Conservation (phyloP, 2,797 vertebrate genomes). For the Dendrocincla tyrannina region DNA sequence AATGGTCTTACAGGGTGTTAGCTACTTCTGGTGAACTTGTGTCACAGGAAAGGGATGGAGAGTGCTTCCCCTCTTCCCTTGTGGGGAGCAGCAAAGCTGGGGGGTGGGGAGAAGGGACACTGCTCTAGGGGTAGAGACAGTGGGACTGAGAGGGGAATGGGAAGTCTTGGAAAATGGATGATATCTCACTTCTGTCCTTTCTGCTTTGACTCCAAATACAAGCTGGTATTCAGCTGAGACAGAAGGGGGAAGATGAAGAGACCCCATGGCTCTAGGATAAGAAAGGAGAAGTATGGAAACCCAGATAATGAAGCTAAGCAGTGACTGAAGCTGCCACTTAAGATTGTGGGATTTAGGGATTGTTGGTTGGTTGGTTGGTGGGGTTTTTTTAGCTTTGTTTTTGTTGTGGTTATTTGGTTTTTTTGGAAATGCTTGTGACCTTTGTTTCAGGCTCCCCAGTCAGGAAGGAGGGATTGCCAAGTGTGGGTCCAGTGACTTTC, state of each 20-base stretch:
- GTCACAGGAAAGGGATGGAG: not conserved
- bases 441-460: no score
- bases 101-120: rapidly evolving
- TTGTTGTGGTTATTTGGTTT: not conserved
- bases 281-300: not conserved
- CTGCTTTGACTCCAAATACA: not conserved
- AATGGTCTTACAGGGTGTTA: not conserved
- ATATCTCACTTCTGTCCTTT: not conserved
- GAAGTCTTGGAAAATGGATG: not conserved
- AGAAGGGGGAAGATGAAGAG: not conserved
- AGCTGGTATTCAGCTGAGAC: not conserved
- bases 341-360: not conserved
- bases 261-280: not conserved
- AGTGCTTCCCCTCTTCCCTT: rapidly evolving
- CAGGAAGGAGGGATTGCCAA: no score
- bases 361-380: not conserved
- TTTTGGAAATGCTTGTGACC: not conserved
- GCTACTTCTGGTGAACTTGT: not conserved
- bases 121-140: not conserved
- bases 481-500: no score
- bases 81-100: not conserved
- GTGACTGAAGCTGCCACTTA: not conserved
- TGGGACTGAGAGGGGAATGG: not conserved
- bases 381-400: not conserved
- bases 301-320: not conserved